phyloP scores from a whole-genome alignment of 1,140 invertebrate genomes.

The Triops longicaudatus region DNA sequence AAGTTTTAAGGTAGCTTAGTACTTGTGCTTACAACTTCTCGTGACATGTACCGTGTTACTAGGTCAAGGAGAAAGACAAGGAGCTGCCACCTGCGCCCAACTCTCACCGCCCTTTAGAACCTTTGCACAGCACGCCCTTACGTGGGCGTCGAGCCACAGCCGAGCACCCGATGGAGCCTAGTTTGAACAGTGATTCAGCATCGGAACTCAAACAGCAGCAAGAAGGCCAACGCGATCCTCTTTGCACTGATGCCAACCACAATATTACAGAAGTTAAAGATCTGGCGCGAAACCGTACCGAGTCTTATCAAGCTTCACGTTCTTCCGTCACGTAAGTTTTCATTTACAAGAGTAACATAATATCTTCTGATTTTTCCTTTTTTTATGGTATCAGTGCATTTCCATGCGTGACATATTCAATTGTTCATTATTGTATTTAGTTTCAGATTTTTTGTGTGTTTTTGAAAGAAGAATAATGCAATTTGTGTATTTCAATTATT shows the following conservation, averaged over 20 bases:
- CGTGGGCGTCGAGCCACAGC: not conserved
- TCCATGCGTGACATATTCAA: too few relatives aligned
- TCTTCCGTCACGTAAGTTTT: not conserved
- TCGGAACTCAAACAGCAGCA: not conserved
- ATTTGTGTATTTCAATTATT: too few relatives aligned
- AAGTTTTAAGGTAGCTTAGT: not conserved
- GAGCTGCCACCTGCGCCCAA: not conserved
- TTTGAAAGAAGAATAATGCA: not conserved
- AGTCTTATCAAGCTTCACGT: constrained; percentile 1
- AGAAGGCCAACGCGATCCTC: not conserved
- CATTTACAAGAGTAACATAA: not conserved
- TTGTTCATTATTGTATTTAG: too few relatives aligned
- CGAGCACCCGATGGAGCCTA: not conserved
- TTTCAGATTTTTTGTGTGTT: too few relatives aligned
- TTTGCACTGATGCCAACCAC: not conserved
- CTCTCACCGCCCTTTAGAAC: not conserved
- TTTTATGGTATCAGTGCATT: too few relatives aligned
- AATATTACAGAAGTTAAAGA: not conserved
- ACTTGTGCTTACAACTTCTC: not conserved
- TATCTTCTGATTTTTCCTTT: too few relatives aligned
- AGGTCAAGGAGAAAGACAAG: constrained; percentile 11
- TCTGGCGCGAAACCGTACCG: not conserved
- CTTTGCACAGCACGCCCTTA: not conserved
- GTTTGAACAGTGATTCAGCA: not conserved
- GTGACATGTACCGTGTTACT: not conserved